Evolutionary conservation across 2,113 vertebrate species (phyloP).

Genomic region (Falco punctatus): DNA sequence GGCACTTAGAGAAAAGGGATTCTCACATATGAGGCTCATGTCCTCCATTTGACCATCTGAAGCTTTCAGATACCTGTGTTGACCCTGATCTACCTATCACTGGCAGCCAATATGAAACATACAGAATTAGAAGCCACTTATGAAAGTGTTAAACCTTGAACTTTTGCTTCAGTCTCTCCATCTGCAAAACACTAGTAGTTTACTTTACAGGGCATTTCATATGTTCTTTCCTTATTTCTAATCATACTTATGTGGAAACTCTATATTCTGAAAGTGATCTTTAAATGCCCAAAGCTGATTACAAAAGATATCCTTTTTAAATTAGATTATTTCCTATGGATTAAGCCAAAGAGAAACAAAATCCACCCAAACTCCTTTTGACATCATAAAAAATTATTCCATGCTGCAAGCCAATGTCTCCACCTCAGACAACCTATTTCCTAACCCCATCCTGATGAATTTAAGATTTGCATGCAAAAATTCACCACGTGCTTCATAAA

Average conservation of each 20-base stretch:
- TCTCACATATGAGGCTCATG: background rate
- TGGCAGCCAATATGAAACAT: background rate
- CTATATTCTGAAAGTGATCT: background rate
- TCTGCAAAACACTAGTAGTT: background rate
- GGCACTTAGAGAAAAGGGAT: background rate
- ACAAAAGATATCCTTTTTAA: background rate
- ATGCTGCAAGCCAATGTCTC: background rate
- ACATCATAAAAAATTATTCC: background rate
- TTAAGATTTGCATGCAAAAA: background rate
- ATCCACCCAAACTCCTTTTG: background rate
- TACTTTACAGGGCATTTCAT: background rate
- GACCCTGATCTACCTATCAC: background rate
- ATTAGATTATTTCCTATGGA: background rate
- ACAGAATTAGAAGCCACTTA: background rate
- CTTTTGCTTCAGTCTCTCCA: background rate
- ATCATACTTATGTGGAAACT: background rate
- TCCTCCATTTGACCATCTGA: background rate
- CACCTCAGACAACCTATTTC: background rate
- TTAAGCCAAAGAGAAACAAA: background rate
- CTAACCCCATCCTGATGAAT: background rate
- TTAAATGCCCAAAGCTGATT: background rate
- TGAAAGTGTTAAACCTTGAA: background rate
- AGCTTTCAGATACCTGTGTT: background rate
- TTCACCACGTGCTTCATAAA: background rate
- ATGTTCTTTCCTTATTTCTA: background rate